Conservation (phyloP, 2,888 invertebrate species). For the Drosophila monieri region DNA sequence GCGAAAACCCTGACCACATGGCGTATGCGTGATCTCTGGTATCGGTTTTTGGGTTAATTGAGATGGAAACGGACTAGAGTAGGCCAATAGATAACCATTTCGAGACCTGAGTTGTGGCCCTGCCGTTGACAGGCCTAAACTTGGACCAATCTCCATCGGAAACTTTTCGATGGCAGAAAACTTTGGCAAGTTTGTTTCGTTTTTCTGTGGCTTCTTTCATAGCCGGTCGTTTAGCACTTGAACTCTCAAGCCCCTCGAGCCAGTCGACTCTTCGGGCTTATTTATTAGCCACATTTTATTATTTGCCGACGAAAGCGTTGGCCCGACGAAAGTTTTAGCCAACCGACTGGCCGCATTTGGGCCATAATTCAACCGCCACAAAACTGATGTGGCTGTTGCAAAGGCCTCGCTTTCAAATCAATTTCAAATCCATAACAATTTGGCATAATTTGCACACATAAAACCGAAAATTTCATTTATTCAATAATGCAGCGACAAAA, state of each 20-base stretch:
- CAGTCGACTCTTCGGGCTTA: constrained; percentile 46
- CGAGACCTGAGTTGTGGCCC: constrained; percentile 15
- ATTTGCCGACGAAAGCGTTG: constrained; percentile 60
- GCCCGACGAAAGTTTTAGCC: constrained; percentile 22
- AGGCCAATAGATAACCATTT: constrained; percentile 28
- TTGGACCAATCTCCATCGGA: constrained; percentile 51
- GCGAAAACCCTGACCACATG: constrained; percentile 17
- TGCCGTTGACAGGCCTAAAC: constrained; percentile 36
- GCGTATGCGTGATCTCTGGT: constrained; percentile 34
- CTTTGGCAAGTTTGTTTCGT: constrained; percentile 55
- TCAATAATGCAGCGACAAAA: constrained; percentile 54
- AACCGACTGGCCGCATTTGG: constrained; percentile 17
- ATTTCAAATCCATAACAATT: constrained; percentile 58
- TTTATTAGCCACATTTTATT: constrained; percentile 78
- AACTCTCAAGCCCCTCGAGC: constrained; percentile 13
- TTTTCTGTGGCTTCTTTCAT: constrained; percentile 20
- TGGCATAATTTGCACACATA: constrained; percentile 61
- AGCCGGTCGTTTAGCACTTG: constrained; percentile 37
- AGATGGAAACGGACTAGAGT: constrained; percentile 23
- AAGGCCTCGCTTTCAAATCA: constrained; percentile 51
- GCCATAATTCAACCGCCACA: constrained; percentile 14
- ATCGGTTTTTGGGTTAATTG: constrained; percentile 26
- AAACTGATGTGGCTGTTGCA: constrained; percentile 23
- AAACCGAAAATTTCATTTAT: constrained; percentile 59
- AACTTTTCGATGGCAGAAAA: constrained; percentile 58